A percentile compares a stretch with the other conserved stretches of the same genome.
Conservation (phyloP, 2,797 vertebrate species). For the Garrulus glandarius region DNA sequence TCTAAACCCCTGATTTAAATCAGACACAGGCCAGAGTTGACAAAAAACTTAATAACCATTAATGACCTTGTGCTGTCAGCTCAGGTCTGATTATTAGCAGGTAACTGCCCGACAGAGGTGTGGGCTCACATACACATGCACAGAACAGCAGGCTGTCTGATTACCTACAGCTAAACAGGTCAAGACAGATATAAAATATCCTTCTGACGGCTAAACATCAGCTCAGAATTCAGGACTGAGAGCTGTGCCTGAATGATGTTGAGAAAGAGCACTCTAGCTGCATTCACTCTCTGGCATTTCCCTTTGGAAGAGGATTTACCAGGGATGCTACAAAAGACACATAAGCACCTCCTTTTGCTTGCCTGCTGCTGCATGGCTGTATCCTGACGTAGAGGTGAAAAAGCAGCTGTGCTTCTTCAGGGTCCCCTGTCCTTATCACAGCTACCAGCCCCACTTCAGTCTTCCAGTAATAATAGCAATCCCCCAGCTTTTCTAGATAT, state of each 20-base stretch:
- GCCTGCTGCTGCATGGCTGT: background rate
- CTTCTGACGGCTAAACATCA: background rate
- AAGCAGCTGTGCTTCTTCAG: background rate
- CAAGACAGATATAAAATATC: background rate
- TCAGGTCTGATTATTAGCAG: background rate
- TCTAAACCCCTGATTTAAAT: constrained; percentile 1
- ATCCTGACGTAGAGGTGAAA: background rate
- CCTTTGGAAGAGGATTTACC: background rate
- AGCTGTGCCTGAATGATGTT: background rate
- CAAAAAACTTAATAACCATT: background rate
- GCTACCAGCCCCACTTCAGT: background rate
- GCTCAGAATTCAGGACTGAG: background rate
- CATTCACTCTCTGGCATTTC: background rate
- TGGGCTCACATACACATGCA: background rate
- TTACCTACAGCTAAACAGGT: background rate
- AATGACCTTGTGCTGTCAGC: background rate
- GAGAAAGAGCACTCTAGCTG: background rate
- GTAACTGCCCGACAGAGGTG: background rate
- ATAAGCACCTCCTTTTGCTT: background rate
- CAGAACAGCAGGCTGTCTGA: background rate
- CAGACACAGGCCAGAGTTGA: background rate
- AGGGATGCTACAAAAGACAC: background rate
- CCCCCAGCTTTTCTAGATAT: background rate
- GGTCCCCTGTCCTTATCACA: background rate
- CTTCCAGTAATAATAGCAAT: background rate